phyloP scores from a whole-genome alignment of 2,797 vertebrate genomes.

The Strix occidentalis region DNA sequence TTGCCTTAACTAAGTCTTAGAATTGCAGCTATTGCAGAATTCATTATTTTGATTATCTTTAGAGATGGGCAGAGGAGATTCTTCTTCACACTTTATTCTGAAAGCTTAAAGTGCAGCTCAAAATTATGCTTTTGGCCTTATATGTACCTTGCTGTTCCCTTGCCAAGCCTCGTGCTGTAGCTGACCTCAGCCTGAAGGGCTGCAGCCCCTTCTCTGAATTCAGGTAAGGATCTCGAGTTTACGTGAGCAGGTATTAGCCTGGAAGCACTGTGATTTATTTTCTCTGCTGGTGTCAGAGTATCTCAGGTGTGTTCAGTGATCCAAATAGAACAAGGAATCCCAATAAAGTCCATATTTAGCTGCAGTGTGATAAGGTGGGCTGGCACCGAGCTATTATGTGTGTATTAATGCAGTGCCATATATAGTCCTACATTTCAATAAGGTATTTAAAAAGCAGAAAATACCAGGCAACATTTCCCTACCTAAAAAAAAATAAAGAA shows the following conservation, averaged over 20 bases:
- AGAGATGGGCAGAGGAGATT: constrained; percentile 31
- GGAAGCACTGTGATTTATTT: background rate
- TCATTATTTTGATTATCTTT: constrained; percentile 44
- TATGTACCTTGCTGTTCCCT: background rate
- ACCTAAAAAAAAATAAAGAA: background rate
- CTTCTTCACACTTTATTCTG: background rate
- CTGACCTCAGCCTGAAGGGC: background rate
- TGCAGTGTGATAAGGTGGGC: background rate
- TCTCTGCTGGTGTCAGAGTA: background rate
- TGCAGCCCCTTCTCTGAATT: background rate
- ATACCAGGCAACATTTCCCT: background rate
- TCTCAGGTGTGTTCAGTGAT: background rate
- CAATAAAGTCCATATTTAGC: background rate
- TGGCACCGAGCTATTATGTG: background rate
- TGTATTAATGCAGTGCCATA: background rate
- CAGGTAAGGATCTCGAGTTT: background rate
- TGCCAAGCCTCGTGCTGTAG: background rate
- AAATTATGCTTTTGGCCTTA: background rate
- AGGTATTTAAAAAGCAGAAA: background rate
- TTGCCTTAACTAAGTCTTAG: constrained; percentile 62
- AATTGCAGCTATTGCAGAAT: constrained; percentile 51
- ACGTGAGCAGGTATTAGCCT: background rate
- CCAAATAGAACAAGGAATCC: background rate
- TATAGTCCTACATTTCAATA: background rate
- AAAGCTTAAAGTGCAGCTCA: background rate